phyloP scores from a whole-genome alignment of 2,888 invertebrate genomes.

The Beris morrisii region DNA sequence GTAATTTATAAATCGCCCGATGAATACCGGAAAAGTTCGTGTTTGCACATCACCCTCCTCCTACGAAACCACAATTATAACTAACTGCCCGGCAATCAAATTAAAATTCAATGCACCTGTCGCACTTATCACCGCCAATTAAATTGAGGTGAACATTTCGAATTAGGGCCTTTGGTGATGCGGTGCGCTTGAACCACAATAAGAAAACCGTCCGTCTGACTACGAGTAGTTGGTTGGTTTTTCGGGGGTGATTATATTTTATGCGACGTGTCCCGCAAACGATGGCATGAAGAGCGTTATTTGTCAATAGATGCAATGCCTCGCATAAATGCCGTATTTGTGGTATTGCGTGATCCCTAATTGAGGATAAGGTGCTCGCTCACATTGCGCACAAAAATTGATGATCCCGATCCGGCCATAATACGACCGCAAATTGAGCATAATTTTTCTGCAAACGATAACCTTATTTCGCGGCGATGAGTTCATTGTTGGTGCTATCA shows the following conservation, averaged over 20 bases:
- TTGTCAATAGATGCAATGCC: conserved; percentile 26
- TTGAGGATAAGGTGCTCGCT: conserved; percentile 26
- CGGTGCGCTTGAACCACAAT: conserved; percentile 17
- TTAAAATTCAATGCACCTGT: conserved; percentile 27
- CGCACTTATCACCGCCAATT: conserved; percentile 28
- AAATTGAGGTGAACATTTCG: conserved; percentile 23
- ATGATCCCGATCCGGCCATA: conserved; percentile 25
- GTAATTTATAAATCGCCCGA: neutral
- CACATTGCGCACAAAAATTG: conserved; percentile 27
- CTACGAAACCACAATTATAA: neutral
- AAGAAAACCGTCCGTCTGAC: conserved; percentile 5
- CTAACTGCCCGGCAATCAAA: conserved; percentile 11
- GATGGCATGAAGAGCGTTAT: conserved; percentile 22
- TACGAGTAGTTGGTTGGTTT: conserved; percentile 8
- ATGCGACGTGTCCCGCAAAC: conserved; percentile 5
- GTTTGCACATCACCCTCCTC: conserved; percentile 11
- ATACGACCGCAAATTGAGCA: conserved; percentile 27
- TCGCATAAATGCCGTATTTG: conserved; percentile 16
- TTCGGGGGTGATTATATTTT: neutral
- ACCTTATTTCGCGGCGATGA: conserved; percentile 8
- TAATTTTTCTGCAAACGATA: conserved; percentile 29
- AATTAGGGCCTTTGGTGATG: conserved; percentile 2
- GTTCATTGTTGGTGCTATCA: too few relatives aligned
- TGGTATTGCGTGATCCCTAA: conserved; percentile 26
- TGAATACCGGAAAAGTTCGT: conserved; percentile 5